Percentiles rank a stretch among this genome's conserved stretches.
phyloP scores from a whole-genome alignment of 2,797 vertebrate species.

The Gobio occitaniae region DNA sequence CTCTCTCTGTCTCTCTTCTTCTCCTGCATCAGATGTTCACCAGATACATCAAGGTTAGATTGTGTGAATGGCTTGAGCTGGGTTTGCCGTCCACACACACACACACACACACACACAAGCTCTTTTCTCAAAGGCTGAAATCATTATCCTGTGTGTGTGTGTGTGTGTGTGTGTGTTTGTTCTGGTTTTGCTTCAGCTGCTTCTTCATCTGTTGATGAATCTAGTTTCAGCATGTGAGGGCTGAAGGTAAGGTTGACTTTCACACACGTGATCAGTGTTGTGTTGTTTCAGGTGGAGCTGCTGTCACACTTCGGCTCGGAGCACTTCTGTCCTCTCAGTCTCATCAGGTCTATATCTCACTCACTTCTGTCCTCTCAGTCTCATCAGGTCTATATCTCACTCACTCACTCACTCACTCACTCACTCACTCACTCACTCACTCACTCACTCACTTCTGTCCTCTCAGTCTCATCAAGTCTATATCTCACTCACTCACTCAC shows the following conservation, averaged over 20 bases:
- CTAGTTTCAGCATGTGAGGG: slow-evolving; percentile 12
- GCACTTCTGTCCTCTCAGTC: slow-evolving; percentile 97
- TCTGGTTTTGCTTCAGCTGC: neutral
- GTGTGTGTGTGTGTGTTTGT: neutral
- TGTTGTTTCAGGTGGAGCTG: slow-evolving; percentile 87
- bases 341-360: slow-evolving; percentile 86
- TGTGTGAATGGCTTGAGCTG: slow-evolving; percentile 53
- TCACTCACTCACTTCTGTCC: no score
- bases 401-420: neutral
- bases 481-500: no score
- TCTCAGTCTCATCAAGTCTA: no score
- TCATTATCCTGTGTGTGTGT: neutral
- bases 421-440: no score
- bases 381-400: slow-evolving; percentile 88
- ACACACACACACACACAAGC: neutral
- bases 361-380: slow-evolving; percentile 91
- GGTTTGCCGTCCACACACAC: neutral
- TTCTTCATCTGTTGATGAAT: neutral
- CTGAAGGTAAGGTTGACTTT: neutral
- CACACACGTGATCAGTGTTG: neutral
- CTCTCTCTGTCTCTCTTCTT: slow-evolving; percentile 54
- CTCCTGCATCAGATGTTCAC: slow-evolving; percentile 97
- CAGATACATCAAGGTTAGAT: slow-evolving; percentile 99
- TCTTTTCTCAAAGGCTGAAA: neutral
- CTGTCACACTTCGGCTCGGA: slow-evolving; percentile 96